These are phyloP conservation scores for Grapholita molesta DNA, from an alignment of 1,140 invertebrate species.

Conservation along the genomic window DNA sequence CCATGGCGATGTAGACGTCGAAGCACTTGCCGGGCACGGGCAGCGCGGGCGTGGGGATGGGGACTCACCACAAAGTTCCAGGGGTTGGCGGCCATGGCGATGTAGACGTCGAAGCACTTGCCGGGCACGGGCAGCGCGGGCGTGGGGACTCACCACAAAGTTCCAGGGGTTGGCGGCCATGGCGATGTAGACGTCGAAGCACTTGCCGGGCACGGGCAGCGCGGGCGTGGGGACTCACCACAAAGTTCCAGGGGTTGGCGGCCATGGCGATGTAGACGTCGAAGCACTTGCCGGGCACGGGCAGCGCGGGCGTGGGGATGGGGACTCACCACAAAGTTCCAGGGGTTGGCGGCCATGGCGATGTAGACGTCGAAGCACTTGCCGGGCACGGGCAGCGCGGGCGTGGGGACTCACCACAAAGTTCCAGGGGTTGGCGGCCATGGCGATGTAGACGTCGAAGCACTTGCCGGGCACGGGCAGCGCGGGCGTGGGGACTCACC, in stretches of 20 bases:
- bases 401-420: slow-evolving; percentile 78
- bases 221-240: background rate
- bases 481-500: slow-evolving; percentile 51
- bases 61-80: slow-evolving; percentile 75
- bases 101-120: slow-evolving; percentile 78
- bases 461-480: slow-evolving; percentile 44
- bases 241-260: too few relatives aligned
- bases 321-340: background rate
- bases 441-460: slow-evolving; percentile 5
- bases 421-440: slow-evolving; percentile 73
- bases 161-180: too few relatives aligned
- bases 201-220: background rate
- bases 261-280: too few relatives aligned
- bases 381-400: background rate
- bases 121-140: slow-evolving; percentile 54
- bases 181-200: too few relatives aligned
- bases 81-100: slow-evolving; percentile 80
- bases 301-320: background rate
- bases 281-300: slow-evolving; percentile 19
- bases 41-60: slow-evolving; percentile 29
- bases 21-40: slow-evolving; percentile 69
- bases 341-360: too few relatives aligned
- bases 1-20: slow-evolving; percentile 80
- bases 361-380: too few relatives aligned
- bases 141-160: slow-evolving; percentile 35